Percentiles rank a stretch among this genome's conserved stretches.
phyloP scores from a whole-genome alignment of 2,888 invertebrate species.

The Pseudococcus jackbeardsleyi region DNA sequence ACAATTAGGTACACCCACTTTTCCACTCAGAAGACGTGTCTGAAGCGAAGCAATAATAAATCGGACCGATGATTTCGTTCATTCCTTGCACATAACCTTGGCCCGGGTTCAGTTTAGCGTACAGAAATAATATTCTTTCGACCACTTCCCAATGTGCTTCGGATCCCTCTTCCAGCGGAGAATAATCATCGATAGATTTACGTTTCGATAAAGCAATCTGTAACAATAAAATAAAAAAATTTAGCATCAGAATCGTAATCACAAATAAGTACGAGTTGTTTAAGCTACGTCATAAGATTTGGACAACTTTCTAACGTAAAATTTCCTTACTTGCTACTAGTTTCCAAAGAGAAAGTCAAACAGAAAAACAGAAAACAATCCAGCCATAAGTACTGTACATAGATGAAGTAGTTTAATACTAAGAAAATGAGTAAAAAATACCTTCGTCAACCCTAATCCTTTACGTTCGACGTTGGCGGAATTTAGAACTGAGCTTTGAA shows the following conservation, averaged over 20 bases:
- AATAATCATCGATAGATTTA: conserved; percentile 85
- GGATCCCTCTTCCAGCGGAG: conserved; percentile 87
- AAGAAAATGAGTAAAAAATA: conserved; percentile 70
- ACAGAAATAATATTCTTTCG: conserved; percentile 95
- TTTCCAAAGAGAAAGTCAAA: conserved; percentile 22
- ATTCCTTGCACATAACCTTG: conserved; percentile 96
- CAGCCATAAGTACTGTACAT: background rate
- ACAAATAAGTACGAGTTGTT: too few relatives aligned
- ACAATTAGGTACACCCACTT: conserved; percentile 72
- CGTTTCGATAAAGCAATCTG: conserved; percentile 75
- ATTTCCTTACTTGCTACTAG: conserved; percentile 58
- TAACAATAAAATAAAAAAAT: background rate
- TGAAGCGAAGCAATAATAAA: conserved; percentile 96
- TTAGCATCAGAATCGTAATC: too few relatives aligned
- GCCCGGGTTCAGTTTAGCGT: conserved; percentile 93
- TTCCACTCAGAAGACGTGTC: conserved; percentile 83
- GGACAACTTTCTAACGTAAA: background rate
- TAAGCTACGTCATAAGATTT: too few relatives aligned
- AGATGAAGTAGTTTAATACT: background rate
- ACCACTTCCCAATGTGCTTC: conserved; percentile 99
- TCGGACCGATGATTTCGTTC: conserved; percentile 99
- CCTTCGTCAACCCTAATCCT: conserved; percentile 91
- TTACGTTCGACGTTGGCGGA: conserved; percentile 89
- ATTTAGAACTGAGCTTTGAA: conserved; percentile 86
- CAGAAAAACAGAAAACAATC: background rate